Evolutionary conservation across 2,888 invertebrate species (phyloP).

Genomic region (Melinaea menophilus): DNA sequence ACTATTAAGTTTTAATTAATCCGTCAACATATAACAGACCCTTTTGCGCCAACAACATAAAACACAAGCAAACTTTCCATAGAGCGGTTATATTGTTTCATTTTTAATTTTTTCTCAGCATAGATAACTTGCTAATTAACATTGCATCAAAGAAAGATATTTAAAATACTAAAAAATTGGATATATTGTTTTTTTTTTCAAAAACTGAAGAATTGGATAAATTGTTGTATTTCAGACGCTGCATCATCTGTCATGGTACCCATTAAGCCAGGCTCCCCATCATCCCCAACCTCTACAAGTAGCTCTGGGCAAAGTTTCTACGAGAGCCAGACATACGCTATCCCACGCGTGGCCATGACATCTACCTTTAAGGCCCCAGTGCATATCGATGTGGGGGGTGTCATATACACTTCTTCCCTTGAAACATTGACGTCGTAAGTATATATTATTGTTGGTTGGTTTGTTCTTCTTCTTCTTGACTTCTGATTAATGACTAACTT

Average conservation of each 20-base stretch:
- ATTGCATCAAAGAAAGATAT: too few relatives aligned
- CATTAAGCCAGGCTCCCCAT: constrained; percentile 48
- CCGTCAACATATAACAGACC: too few relatives aligned
- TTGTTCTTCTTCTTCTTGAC: not conserved
- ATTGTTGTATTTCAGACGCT: not conserved
- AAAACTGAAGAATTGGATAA: too few relatives aligned
- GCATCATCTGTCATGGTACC: constrained; percentile 38
- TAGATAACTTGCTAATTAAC: too few relatives aligned
- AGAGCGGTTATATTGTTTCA: too few relatives aligned
- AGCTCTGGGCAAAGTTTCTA: constrained; percentile 20
- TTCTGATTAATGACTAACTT: not conserved
- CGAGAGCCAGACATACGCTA: constrained; percentile 88
- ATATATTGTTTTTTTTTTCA: too few relatives aligned
- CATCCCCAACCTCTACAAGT: constrained; percentile 40
- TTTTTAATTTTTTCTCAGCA: too few relatives aligned
- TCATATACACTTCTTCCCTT: constrained; percentile 96
- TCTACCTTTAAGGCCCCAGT: constrained; percentile 96
- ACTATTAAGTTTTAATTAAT: too few relatives aligned
- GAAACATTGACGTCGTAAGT: constrained; percentile 95
- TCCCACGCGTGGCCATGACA: constrained; percentile 95
- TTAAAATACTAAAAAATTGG: too few relatives aligned
- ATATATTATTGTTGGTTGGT: not conserved
- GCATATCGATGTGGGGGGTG: constrained; percentile 98
- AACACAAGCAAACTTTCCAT: too few relatives aligned
- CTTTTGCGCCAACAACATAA: too few relatives aligned